phyloP scores from a whole-genome alignment of 2,113 vertebrate species.

The Indicator indicator region DNA sequence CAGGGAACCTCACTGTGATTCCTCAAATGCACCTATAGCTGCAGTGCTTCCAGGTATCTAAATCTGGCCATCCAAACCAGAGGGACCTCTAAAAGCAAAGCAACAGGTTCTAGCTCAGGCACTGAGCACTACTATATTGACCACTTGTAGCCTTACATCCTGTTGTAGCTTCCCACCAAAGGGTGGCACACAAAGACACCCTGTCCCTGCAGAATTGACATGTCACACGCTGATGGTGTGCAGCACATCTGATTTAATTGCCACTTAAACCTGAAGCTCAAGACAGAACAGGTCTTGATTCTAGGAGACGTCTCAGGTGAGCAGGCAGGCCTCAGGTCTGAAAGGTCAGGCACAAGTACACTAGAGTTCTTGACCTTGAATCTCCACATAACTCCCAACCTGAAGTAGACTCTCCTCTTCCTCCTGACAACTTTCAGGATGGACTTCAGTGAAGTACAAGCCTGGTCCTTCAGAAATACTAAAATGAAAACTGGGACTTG shows the following conservation, averaged over 20 bases:
- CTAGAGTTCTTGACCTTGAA: background rate
- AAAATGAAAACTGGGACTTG: background rate
- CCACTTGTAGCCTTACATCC: background rate
- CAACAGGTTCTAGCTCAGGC: background rate
- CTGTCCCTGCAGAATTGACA: background rate
- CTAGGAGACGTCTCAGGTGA: background rate
- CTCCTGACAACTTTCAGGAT: background rate
- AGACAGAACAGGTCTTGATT: background rate
- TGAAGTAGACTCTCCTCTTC: background rate
- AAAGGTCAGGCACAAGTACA: background rate
- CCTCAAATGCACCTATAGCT: background rate
- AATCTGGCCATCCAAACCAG: background rate
- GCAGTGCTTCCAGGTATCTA: background rate
- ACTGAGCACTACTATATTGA: too few relatives aligned
- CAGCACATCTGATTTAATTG: background rate
- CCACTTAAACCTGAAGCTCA: background rate
- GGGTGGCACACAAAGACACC: background rate
- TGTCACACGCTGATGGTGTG: background rate
- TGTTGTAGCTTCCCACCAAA: background rate
- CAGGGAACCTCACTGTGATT: background rate
- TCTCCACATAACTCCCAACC: background rate
- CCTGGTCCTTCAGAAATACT: background rate
- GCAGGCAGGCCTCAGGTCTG: background rate
- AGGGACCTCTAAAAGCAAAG: background rate
- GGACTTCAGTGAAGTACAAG: background rate